Conservation (phyloP, 2,113 vertebrate species). For the Archocentrus centrarchus region DNA sequence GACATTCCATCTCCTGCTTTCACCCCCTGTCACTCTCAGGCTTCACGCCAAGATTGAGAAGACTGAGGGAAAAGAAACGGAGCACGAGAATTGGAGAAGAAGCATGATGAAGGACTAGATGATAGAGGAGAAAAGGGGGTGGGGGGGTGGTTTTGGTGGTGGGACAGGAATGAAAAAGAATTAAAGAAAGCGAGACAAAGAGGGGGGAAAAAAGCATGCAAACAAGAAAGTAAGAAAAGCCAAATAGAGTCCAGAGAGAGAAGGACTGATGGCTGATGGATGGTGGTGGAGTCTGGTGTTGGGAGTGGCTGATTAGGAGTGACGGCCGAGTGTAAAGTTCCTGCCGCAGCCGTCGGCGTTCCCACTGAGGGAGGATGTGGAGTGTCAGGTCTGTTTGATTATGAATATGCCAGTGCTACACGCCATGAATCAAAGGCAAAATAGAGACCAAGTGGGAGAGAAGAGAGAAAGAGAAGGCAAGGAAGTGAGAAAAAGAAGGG, state of each 20-base stretch:
- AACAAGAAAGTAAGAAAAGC: slow-evolving; percentile 22
- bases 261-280: slow-evolving; percentile 65
- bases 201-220: slow-evolving; percentile 6
- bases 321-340: slow-evolving; percentile 85
- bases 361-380: slow-evolving; percentile 76
- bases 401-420: slow-evolving; percentile 75
- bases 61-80: slow-evolving; percentile 24
- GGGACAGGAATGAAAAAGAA: not conserved
- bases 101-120: slow-evolving; percentile 54
- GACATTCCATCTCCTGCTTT: slow-evolving; percentile 76
- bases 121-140: slow-evolving; percentile 13
- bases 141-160: not conserved
- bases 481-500: slow-evolving; percentile 17
- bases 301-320: slow-evolving; percentile 84
- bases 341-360: slow-evolving; percentile 75
- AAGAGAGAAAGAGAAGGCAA: slow-evolving; percentile 11
- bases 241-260: slow-evolving; percentile 24
- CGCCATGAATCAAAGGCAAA: slow-evolving; percentile 68
- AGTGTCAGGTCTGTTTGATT: slow-evolving; percentile 78
- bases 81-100: slow-evolving; percentile 49
- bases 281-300: slow-evolving; percentile 78
- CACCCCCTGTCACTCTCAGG: slow-evolving; percentile 69
- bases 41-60: slow-evolving; percentile 56
- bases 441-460: slow-evolving; percentile 17
- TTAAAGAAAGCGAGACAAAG: not conserved